Conservation (phyloP, 1,140 invertebrate species). For the Cotesia typhae region DNA sequence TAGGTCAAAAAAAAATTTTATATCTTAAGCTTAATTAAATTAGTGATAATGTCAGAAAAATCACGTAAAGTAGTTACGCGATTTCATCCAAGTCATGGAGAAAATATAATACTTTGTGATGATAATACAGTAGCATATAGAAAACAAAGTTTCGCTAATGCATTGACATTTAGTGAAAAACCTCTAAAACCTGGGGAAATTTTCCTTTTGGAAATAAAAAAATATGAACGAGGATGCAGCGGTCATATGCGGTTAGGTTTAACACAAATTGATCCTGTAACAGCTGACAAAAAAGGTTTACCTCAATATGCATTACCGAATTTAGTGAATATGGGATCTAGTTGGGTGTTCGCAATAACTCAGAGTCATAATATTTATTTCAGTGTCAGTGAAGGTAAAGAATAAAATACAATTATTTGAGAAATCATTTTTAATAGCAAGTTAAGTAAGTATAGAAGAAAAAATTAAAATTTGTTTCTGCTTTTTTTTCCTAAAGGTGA, state of each 20-base stretch:
- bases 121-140: constrained; percentile 90
- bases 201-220: constrained; percentile 94
- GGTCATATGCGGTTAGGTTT: constrained; percentile 92
- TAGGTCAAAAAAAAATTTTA: too few species aligned
- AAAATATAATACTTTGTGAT: constrained; percentile 86
- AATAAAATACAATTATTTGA: not conserved
- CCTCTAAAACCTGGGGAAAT: constrained; percentile 89
- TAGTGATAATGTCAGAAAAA: constrained; percentile 53
- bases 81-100: constrained; percentile 90
- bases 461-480: constrained; percentile 31
- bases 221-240: constrained; percentile 94
- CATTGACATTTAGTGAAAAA: constrained; percentile 91
- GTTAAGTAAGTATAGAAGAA: not conserved
- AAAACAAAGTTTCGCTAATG: constrained; percentile 91
- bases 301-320: constrained; percentile 93
- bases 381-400: constrained; percentile 60
- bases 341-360: constrained; percentile 93
- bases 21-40: not conserved
- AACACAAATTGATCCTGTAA: constrained; percentile 82
- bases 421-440: not conserved
- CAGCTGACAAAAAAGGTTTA: constrained; percentile 68
- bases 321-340: constrained; percentile 83
- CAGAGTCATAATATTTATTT: constrained; percentile 80
- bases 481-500: constrained; percentile 43
- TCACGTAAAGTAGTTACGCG: constrained; percentile 70